Conservation (phyloP, 1,140 invertebrate genomes). For the Aphelenchoides avenae region DNA sequence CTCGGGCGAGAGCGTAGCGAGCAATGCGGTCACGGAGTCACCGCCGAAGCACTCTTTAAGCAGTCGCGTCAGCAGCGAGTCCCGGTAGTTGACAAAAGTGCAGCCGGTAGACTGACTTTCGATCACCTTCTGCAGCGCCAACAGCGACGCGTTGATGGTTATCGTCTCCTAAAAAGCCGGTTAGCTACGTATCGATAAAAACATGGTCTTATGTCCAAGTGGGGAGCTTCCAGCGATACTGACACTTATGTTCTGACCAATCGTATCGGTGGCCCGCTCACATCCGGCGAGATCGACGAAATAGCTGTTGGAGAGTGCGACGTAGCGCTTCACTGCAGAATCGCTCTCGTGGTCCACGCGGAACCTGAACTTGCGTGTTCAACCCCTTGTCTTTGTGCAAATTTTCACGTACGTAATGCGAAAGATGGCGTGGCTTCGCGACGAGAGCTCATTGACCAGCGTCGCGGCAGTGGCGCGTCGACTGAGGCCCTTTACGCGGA, state of each 20-base stretch:
- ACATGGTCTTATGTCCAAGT: too few relatives aligned
- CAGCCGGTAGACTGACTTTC: not conserved
- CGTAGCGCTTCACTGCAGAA: not conserved
- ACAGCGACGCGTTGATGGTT: constrained; percentile 8
- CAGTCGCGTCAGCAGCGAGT: constrained; percentile 17
- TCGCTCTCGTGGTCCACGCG: not conserved
- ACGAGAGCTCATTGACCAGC: constrained; percentile 13
- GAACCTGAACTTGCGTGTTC: not conserved
- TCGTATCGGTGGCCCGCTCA: constrained; percentile 2
- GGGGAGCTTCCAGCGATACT: too few relatives aligned
- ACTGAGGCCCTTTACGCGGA: not conserved
- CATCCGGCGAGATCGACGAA: constrained; percentile 21
- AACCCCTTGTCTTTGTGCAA: not conserved
- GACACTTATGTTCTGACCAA: not conserved
- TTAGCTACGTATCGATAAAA: not conserved
- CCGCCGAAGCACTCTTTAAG: constrained; percentile 21
- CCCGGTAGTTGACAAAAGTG: constrained; percentile 17
- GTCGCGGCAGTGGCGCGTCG: constrained; percentile 14
- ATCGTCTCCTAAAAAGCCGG: constrained; percentile 11
- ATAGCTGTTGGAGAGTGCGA: constrained; percentile 9
- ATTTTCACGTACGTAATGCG: not conserved
- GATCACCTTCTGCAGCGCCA: constrained; percentile 18
- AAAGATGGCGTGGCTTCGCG: constrained; percentile 19
- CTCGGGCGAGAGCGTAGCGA: constrained; percentile 7
- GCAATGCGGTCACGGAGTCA: constrained; percentile 13